These are phyloP conservation scores for Macrocentrus cingulum DNA, from an alignment of 1,140 invertebrate species.

Conservation along the genomic window DNA sequence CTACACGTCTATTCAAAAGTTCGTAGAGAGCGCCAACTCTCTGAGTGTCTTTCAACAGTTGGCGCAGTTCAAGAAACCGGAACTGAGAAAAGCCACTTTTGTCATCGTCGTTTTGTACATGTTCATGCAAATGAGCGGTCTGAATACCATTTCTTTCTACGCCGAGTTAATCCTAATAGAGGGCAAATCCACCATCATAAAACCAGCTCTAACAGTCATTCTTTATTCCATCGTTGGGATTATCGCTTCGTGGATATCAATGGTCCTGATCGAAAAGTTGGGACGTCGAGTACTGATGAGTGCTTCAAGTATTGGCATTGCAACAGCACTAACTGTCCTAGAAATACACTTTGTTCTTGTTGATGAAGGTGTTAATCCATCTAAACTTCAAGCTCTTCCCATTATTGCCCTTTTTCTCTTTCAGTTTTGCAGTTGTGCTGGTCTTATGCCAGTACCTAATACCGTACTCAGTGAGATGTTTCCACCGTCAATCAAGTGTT, in stretches of 20 bases:
- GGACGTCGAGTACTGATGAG: slow-evolving; percentile 70
- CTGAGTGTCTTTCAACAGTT: slow-evolving; percentile 58
- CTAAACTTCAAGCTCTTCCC: slow-evolving; percentile 12
- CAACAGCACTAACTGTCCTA: slow-evolving; percentile 50
- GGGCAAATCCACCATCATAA: slow-evolving; percentile 55
- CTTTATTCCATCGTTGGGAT: slow-evolving; percentile 69
- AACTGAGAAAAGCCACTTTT: slow-evolving; percentile 65
- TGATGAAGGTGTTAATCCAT: slow-evolving; percentile 16
- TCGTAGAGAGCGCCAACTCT: slow-evolving; percentile 54
- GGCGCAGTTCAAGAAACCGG: slow-evolving; percentile 59
- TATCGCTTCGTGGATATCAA: slow-evolving; percentile 61
- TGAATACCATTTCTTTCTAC: slow-evolving; percentile 73
- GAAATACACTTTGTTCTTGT: slow-evolving; percentile 31
- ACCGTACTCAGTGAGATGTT: slow-evolving; percentile 57
- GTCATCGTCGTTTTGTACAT: slow-evolving; percentile 66
- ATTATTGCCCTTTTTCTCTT: slow-evolving; percentile 4
- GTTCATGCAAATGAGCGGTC: slow-evolving; percentile 74
- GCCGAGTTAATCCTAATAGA: slow-evolving; percentile 69
- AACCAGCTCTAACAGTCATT: slow-evolving; percentile 61
- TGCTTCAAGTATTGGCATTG: slow-evolving; percentile 60
- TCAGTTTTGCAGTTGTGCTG: slow-evolving; percentile 54
- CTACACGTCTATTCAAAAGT: slow-evolving; percentile 57
- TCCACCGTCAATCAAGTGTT: slow-evolving; percentile 23
- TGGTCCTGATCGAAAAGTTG: slow-evolving; percentile 67
- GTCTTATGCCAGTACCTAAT: slow-evolving; percentile 71